Conservation (phyloP, 92 coral and sea anemone genomes). For the Metridium senile region DNA sequence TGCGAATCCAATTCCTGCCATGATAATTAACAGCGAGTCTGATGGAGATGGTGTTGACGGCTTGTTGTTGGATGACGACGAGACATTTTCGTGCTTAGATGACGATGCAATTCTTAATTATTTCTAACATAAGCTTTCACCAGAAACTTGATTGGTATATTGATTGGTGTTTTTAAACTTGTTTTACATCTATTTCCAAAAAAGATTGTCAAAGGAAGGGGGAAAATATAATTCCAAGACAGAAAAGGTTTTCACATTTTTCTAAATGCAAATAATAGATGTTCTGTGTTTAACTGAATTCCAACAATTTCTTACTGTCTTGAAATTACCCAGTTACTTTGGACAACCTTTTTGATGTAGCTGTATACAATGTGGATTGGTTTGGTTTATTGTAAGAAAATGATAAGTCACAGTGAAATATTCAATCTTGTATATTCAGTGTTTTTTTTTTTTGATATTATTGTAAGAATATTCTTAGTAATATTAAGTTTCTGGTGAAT, state of each 20-base stretch:
- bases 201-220: too few species aligned
- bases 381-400: background rate
- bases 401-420: background rate
- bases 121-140: constrained; percentile 40
- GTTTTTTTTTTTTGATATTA: background rate
- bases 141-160: constrained; percentile 22
- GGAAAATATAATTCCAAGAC: too few species aligned
- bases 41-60: constrained; percentile 84
- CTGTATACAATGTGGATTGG: background rate
- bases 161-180: background rate
- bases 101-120: constrained; percentile 77
- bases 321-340: too few species aligned
- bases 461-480: background rate
- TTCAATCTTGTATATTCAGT: background rate
- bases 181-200: background rate
- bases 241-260: too few species aligned
- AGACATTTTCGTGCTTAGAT: constrained; percentile 93
- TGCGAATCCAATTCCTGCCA: constrained; percentile 50
- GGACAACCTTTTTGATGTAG: too few species aligned
- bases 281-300: too few species aligned
- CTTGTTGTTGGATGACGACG: constrained; percentile 83
- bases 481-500: background rate
- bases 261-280: too few species aligned
- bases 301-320: too few species aligned
- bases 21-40: constrained; percentile 59